Evolutionary conservation across 2,888 invertebrate genomes (phyloP).

Genomic region (Lycia hirtaria): DNA sequence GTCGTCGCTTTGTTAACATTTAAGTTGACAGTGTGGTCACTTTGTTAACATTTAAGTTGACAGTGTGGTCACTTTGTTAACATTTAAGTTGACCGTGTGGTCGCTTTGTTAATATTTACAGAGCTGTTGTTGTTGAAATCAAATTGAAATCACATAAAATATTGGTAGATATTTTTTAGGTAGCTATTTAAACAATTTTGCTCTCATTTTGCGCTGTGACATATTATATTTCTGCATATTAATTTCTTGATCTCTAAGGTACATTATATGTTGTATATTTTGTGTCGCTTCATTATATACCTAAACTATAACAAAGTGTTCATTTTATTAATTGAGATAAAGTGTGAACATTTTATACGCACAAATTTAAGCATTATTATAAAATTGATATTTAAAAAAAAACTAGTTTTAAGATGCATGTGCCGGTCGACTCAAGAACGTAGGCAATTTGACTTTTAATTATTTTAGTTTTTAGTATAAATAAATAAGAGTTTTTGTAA

Average conservation of each 20-base stretch:
- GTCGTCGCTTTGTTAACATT: constrained; percentile 5
- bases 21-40: constrained; percentile 10
- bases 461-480: not conserved
- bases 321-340: not conserved
- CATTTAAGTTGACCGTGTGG: constrained; percentile 1
- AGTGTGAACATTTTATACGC: constrained; percentile 23
- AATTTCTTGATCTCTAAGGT: not conserved
- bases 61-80: constrained; percentile 12
- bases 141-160: constrained; percentile 1
- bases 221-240: not conserved
- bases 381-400: no score
- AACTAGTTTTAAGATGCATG: constrained; percentile 3
- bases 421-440: constrained; percentile 37
- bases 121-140: no score
- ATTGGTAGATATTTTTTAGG: not conserved
- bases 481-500: constrained; percentile 17
- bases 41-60: constrained; percentile 19
- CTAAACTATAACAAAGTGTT: not conserved
- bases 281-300: not conserved
- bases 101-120: no score
- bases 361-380: constrained; percentile 27
- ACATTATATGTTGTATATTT: not conserved
- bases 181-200: not conserved
- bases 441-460: constrained; percentile 21
- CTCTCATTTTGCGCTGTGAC: constrained; percentile 7